phyloP scores from a whole-genome alignment of 2,888 invertebrate species.

The Heliconius charithonia region DNA sequence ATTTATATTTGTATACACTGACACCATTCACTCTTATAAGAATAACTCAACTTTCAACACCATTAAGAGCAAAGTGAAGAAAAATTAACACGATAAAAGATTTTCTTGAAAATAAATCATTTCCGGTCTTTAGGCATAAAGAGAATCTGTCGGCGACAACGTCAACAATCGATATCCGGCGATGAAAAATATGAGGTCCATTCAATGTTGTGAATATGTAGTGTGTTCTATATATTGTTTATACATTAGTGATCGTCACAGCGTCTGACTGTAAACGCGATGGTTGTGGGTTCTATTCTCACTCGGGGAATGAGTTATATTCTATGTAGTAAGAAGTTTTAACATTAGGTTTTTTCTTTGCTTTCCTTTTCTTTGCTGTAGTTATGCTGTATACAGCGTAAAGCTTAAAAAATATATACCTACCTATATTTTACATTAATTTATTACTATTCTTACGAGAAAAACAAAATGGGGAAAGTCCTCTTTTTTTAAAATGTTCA shows the following conservation, averaged over 20 bases:
- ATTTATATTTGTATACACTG: conserved; percentile 9
- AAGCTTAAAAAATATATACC: no score
- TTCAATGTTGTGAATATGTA: conserved; percentile 17
- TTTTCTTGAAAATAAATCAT: conserved; percentile 27
- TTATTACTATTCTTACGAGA: not conserved
- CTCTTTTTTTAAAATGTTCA: not conserved
- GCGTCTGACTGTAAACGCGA: not conserved
- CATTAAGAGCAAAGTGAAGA: not conserved
- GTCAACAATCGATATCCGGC: conserved; percentile 63
- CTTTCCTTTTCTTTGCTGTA: no score
- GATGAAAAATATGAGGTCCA: conserved; percentile 41
- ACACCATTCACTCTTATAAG: conserved; percentile 16
- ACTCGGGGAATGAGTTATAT: not conserved
- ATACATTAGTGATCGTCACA: not conserved
- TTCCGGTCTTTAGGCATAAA: conserved; percentile 28
- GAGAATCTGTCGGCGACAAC: conserved; percentile 34
- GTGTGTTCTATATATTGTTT: not conserved
- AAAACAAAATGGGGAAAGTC: no score
- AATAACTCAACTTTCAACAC: conserved; percentile 13
- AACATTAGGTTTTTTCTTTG: no score
- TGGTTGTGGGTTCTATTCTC: not conserved
- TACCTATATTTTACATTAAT: not conserved
- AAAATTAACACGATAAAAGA: conserved; percentile 22
- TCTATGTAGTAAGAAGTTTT: no score
- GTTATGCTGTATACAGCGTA: no score